These are phyloP conservation scores for Acrocephalus arundinaceus DNA, from an alignment of 2,113 vertebrate genomes.

Conservation along the genomic window DNA sequence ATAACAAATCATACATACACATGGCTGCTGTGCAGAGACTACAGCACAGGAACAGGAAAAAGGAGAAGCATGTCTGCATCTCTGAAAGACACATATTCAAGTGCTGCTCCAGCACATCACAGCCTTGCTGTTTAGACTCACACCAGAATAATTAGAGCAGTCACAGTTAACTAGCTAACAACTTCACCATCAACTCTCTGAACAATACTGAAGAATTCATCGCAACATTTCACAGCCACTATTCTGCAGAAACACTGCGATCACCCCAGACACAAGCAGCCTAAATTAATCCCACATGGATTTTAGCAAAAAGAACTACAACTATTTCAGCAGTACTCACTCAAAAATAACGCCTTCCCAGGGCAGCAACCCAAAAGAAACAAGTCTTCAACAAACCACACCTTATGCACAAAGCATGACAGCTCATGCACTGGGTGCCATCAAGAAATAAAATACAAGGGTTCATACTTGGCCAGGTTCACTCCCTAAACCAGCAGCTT, in stretches of 20 bases:
- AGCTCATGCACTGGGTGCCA: not conserved
- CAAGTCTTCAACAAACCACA: slow-evolving; percentile 3
- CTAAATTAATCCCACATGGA: not conserved
- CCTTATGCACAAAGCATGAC: slow-evolving; percentile 23
- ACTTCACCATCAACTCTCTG: not conserved
- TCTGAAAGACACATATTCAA: not conserved
- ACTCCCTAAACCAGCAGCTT: not conserved
- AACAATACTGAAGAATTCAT: slow-evolving; percentile 25
- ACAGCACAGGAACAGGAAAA: not conserved
- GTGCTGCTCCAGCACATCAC: not conserved
- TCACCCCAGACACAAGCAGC: not conserved
- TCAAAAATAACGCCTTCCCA: not conserved
- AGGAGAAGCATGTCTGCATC: not conserved
- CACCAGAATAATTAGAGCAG: slow-evolving; percentile 38
- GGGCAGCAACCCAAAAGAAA: slow-evolving; percentile 28
- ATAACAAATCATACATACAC: too few relatives aligned
- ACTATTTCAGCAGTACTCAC: not conserved
- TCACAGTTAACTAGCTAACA: slow-evolving; percentile 42
- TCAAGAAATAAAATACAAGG: not conserved
- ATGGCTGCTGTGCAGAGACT: not conserved
- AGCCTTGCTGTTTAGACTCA: slow-evolving; percentile 15
- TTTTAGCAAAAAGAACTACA: not conserved
- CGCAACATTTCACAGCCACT: not conserved
- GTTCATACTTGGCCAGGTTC: not conserved
- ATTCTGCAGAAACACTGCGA: not conserved